Percentiles rank a stretch among this genome's conserved stretches.
Conservation (phyloP, 2,113 vertebrate genomes). For the Camelus dromedarius region DNA sequence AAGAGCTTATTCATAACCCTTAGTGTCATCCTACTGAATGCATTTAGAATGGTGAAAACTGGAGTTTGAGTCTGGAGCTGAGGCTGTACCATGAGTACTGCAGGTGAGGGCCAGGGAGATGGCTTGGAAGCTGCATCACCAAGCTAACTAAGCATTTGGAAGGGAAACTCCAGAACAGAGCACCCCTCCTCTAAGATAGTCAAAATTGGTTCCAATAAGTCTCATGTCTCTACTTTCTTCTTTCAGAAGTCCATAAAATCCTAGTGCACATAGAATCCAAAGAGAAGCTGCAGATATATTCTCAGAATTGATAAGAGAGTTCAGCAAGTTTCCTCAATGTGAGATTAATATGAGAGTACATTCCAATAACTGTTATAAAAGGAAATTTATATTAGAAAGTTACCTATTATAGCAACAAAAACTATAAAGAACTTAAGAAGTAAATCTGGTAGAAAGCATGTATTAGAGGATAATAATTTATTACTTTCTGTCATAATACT, state of each 20-base stretch:
- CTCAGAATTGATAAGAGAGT: not conserved
- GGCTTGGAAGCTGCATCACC: not conserved
- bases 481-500: not conserved
- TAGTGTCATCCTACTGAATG: not conserved
- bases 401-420: not conserved
- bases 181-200: not conserved
- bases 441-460: not conserved
- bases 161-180: not conserved
- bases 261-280: not conserved
- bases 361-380: not conserved
- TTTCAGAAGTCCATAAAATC: not conserved
- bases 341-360: not conserved
- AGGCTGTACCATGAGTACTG: not conserved
- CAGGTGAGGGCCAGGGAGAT: not conserved
- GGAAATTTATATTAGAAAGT: not conserved
- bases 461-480: not conserved
- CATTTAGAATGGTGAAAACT: not conserved
- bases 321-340: not conserved
- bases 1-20: not conserved
- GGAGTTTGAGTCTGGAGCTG: not conserved
- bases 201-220: not conserved
- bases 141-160: not conserved
- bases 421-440: not conserved
- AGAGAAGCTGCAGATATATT: not conserved
- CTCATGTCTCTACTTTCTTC: not conserved